These are phyloP conservation scores for Paratrypauchen microcephalus DNA, from an alignment of 2,797 vertebrate species.

Conservation along the genomic window DNA sequence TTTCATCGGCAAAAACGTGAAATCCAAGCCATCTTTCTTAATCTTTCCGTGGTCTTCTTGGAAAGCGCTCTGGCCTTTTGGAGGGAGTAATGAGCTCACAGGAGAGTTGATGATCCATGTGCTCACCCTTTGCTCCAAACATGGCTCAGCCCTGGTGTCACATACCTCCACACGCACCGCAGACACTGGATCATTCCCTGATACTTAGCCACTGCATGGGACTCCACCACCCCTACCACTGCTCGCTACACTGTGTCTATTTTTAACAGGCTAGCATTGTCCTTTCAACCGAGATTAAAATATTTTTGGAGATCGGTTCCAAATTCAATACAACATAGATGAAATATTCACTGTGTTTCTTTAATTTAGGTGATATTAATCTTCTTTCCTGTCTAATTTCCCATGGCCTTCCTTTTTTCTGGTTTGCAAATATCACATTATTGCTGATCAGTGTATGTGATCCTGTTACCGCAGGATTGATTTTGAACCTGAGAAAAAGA, in stretches of 20 bases:
- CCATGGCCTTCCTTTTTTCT: too few species aligned
- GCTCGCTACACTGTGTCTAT: conserved; percentile 2
- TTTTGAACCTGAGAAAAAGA: too few species aligned
- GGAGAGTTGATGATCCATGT: conserved; percentile 76
- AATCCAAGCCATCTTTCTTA: conserved; percentile 70
- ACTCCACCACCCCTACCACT: background rate
- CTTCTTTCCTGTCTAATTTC: too few species aligned
- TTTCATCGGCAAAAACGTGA: conserved; percentile 53
- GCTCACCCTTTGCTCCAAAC: conserved; percentile 70
- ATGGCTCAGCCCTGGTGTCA: conserved; percentile 48
- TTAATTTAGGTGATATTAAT: too few species aligned
- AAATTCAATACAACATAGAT: too few species aligned
- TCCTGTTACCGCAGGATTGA: too few species aligned
- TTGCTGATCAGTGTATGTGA: too few species aligned
- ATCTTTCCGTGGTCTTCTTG: conserved; percentile 56
- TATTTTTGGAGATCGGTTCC: too few species aligned
- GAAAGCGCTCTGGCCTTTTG: conserved; percentile 69
- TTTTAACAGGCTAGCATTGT: background rate
- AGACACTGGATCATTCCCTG: conserved; percentile 47
- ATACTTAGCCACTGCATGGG: conserved; percentile 14
- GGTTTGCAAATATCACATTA: too few species aligned
- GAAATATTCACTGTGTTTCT: too few species aligned
- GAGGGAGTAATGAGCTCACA: conserved; percentile 78
- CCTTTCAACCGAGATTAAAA: background rate
- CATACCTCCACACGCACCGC: conserved; percentile 44